These are phyloP conservation scores for Muscidifurax raptorellus DNA, from an alignment of 1,140 invertebrate species.

Conservation along the genomic window DNA sequence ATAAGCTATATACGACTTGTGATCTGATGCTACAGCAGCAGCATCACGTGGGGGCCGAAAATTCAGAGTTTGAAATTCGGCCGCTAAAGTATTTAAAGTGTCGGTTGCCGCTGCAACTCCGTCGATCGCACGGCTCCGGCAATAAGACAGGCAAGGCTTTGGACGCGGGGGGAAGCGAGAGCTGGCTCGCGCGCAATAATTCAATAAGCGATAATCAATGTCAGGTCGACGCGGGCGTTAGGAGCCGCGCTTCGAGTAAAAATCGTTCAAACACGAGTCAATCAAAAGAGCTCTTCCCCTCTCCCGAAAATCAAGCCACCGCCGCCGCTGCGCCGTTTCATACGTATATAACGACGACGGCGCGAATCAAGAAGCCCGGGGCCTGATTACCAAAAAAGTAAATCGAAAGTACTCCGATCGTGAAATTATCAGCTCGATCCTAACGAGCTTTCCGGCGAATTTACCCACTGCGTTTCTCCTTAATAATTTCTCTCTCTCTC, in stretches of 20 bases:
- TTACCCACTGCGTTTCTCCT: neutral
- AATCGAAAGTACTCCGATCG: constrained; percentile 4
- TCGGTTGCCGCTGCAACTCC: constrained; percentile 11
- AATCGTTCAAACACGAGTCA: constrained; percentile 74
- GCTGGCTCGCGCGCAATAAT: constrained; percentile 60
- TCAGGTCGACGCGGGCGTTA: constrained; percentile 60
- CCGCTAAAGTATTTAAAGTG: constrained; percentile 51
- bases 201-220: constrained; percentile 75
- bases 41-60: constrained; percentile 20
- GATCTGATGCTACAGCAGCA: neutral
- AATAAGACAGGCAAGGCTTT: constrained; percentile 59
- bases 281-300: constrained; percentile 66
- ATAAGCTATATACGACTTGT: neutral
- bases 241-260: constrained; percentile 67
- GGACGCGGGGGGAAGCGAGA: constrained; percentile 56
- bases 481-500: no score
- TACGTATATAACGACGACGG: constrained; percentile 39
- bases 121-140: constrained; percentile 42
- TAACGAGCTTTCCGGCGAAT: neutral
- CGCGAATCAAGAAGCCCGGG: constrained; percentile 20
- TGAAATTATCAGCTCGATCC: neutral
- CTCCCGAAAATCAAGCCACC: constrained; percentile 40
- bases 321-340: constrained; percentile 15
- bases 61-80: constrained; percentile 46
- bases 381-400: constrained; percentile 16